Evolutionary conservation across 2,113 vertebrate species (phyloP).

Genomic region (Paedocypris sp.): DNA sequence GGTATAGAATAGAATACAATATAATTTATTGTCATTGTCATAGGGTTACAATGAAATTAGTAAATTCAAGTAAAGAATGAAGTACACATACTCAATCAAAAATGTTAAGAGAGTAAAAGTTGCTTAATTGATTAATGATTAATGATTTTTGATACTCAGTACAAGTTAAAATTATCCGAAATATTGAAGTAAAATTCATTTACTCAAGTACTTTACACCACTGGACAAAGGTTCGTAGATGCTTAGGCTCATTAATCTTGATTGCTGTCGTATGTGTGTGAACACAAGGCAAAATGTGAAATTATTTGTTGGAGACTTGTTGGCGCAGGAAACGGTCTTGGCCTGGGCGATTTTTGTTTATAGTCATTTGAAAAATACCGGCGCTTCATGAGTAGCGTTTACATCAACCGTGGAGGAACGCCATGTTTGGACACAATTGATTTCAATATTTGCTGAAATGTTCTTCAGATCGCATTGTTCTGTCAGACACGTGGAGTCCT

Average conservation of each 20-base stretch:
- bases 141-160: too few relatives aligned
- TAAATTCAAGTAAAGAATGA: too few relatives aligned
- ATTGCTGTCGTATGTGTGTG: slow-evolving; percentile 51
- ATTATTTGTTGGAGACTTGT: slow-evolving; percentile 52
- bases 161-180: too few relatives aligned
- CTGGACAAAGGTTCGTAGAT: too few relatives aligned
- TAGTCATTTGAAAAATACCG: slow-evolving; percentile 49
- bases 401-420: slow-evolving; percentile 29
- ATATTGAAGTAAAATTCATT: too few relatives aligned
- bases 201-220: too few relatives aligned
- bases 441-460: slow-evolving; percentile 27
- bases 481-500: slow-evolving; percentile 40
- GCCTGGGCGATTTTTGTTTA: slow-evolving; percentile 50
- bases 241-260: slow-evolving; percentile 57
- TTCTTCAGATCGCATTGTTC: slow-evolving; percentile 42
- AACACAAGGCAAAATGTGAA: slow-evolving; percentile 44
- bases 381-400: slow-evolving; percentile 27
- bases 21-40: too few relatives aligned
- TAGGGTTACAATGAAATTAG: too few relatives aligned
- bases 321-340: slow-evolving; percentile 52
- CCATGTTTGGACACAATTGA: slow-evolving; percentile 17
- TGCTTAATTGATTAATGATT: too few relatives aligned
- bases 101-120: too few relatives aligned
- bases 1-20: too few relatives aligned
- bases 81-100: too few relatives aligned